Evolutionary conservation across 1,140 invertebrate genomes (phyloP).

Genomic region (Contarinia nasturtii): DNA sequence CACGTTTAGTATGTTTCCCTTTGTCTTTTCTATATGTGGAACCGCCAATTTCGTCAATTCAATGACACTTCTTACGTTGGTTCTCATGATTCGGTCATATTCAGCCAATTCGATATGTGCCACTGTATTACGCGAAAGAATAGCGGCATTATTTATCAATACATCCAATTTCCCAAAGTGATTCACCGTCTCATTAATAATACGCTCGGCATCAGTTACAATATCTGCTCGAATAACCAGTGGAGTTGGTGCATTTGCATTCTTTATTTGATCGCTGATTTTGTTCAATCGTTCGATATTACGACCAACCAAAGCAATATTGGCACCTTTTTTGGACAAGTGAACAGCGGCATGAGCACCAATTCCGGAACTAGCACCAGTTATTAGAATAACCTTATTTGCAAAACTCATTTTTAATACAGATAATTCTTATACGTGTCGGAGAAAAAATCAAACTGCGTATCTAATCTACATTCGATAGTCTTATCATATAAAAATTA

Average conservation of each 20-base stretch:
- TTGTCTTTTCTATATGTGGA: conserved; percentile 60
- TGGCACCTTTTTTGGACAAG: conserved; percentile 57
- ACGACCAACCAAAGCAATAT: conserved; percentile 50
- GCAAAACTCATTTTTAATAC: conserved; percentile 16
- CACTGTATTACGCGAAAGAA: conserved; percentile 59
- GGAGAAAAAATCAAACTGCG: too few relatives aligned
- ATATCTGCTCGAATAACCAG: conserved; percentile 32
- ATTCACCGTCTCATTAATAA: conserved; percentile 47
- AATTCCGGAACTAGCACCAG: conserved; percentile 76
- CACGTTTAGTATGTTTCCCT: conserved; percentile 61
- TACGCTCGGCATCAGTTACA: conserved; percentile 45
- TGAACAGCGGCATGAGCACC: conserved; percentile 60
- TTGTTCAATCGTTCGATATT: conserved; percentile 38
- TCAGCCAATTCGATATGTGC: conserved; percentile 65
- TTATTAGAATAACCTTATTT: conserved; percentile 51
- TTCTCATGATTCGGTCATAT: conserved; percentile 67
- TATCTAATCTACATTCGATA: too few relatives aligned
- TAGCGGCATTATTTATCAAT: conserved; percentile 75
- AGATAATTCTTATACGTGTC: too few relatives aligned
- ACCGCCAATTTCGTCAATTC: conserved; percentile 60
- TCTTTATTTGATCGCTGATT: conserved; percentile 30
- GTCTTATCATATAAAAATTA: too few relatives aligned
- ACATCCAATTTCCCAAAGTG: conserved; percentile 56
- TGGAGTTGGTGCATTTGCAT: background rate
- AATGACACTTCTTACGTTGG: conserved; percentile 60